Conservation (phyloP, 2,797 vertebrate genomes). For the Darevskia nairensis region DNA sequence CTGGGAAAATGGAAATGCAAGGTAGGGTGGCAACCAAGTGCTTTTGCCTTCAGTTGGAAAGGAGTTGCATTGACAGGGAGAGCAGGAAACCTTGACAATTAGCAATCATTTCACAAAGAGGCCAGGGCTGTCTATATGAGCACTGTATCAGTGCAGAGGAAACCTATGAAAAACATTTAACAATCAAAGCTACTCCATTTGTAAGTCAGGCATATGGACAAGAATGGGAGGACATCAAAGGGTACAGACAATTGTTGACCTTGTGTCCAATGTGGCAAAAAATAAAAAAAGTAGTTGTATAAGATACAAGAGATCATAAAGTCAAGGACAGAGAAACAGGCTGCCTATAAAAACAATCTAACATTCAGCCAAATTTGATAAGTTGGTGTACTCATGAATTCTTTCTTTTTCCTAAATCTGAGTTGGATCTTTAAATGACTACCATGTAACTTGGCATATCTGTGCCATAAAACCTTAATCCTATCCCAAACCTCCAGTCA, state of each 20-base stretch:
- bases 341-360: not conserved
- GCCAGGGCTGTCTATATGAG: no score
- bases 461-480: conserved; percentile 38
- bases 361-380: not conserved
- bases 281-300: no score
- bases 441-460: not conserved
- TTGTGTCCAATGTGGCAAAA: not conserved
- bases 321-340: not conserved
- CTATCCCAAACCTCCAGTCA: conserved; percentile 30
- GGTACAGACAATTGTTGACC: not conserved
- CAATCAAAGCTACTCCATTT: no score
- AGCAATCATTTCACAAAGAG: no score
- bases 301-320: not conserved
- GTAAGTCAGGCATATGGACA: not conserved
- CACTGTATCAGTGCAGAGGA: no score
- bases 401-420: not conserved
- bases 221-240: not conserved
- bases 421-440: not conserved
- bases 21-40: no score
- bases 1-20: no score
- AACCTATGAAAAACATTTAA: no score
- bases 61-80: no score
- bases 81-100: no score
- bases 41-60: no score
- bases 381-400: not conserved